phyloP scores from a whole-genome alignment of 2,888 invertebrate species.

The Lampropteryx suffumata region DNA sequence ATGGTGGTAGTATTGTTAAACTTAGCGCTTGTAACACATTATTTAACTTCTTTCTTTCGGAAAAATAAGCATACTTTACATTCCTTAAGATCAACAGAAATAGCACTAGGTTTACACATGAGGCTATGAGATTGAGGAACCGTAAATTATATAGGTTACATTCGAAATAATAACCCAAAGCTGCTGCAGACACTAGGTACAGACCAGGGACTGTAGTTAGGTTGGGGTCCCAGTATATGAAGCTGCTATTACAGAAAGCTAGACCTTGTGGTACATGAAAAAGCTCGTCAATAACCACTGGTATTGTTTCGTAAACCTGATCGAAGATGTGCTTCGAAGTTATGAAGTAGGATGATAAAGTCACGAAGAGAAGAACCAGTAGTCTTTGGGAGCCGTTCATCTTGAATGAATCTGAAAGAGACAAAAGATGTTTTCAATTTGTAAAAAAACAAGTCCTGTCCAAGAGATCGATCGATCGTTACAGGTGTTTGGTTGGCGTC shows the following conservation, averaged over 20 bases:
- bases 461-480: too few relatives aligned
- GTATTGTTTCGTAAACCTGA: slow-evolving; percentile 49
- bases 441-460: too few relatives aligned
- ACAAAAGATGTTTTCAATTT: too few relatives aligned
- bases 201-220: slow-evolving; percentile 98
- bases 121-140: slow-evolving; percentile 87
- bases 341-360: slow-evolving; percentile 44
- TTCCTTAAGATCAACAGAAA: slow-evolving; percentile 85
- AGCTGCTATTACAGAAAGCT: slow-evolving; percentile 90
- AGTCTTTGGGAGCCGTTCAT: slow-evolving; percentile 45
- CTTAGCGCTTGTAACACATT: slow-evolving; percentile 85
- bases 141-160: slow-evolving; percentile 88
- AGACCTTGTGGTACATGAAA: slow-evolving; percentile 96
- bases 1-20: slow-evolving; percentile 89
- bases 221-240: slow-evolving; percentile 95
- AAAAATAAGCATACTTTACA: slow-evolving; percentile 67
- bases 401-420: too few relatives aligned
- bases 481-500: too few relatives aligned
- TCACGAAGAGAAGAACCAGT: slow-evolving; percentile 39
- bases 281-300: slow-evolving; percentile 91
- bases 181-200: slow-evolving; percentile 87
- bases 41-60: slow-evolving; percentile 50
- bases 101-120: slow-evolving; percentile 86
- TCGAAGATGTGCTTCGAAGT: slow-evolving; percentile 60
- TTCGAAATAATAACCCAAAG: slow-evolving; percentile 84